Base-by-base conservation (phyloP, 2,113 vertebrate species). In the Forbesichthys agassizii region DNA sequence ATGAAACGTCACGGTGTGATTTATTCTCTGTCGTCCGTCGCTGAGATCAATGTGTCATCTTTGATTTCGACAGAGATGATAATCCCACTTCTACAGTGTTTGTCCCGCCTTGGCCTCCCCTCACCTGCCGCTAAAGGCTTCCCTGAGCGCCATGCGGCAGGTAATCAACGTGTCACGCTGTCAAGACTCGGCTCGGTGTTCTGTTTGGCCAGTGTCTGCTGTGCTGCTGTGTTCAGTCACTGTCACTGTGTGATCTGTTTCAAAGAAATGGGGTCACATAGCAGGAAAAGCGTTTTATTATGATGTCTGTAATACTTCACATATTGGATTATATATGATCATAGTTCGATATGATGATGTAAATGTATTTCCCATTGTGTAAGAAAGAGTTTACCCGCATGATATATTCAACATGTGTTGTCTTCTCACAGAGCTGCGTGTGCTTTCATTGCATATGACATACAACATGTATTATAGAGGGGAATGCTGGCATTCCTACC, bases 1-100 rank as follows among this genome's bases (percentile, higher is more conserved):
- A 87, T 84, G 77, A 80, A 82, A 87, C 64, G 73, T 82, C 71
- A 72, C 20, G 74, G 76, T 79, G 73, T 83, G 75, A 85, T 87
- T 81, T 80, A 84, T 81, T 63, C 64, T 71, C 20, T 55, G 68
- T 11, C 62, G 52, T 57, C 55, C 7, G 18, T 68, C 36, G n/a
- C 65, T n/a, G 52, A 55, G 74, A 75, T 71, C 48, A 70, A 36
- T 72, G 4, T 8, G 7, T 80, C 73, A 65, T 78, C 69, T 73
- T 79, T 71, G 64, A 69, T 79, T 74, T 70, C 5, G 0, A 64
- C 9, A 12, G 33, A 51, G 72, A 68, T 51, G 11, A 66, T 74
- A 61, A 72, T 68, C 61, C 64, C 66, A 52, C 61, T 71, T 75
- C 36, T 42, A 5, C 36, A 42, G 36, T 42, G 36, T 42, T 42